Conservation (phyloP, 2,888 invertebrate genomes). For the Therioaphis trifolii region DNA sequence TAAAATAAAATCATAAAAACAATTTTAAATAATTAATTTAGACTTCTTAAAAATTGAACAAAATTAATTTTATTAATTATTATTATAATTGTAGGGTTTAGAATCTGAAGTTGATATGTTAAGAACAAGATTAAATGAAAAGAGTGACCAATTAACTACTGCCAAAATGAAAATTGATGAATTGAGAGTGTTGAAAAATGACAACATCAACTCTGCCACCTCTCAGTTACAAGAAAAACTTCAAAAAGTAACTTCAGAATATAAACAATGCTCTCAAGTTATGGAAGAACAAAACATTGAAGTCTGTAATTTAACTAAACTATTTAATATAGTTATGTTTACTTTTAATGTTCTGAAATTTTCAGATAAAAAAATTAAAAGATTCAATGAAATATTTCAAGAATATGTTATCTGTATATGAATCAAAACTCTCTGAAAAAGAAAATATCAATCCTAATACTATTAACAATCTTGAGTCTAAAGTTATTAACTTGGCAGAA, state of each 20-base stretch:
- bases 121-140: conserved; percentile 46
- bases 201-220: conserved; percentile 34
- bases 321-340: background rate
- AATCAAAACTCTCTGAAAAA: conserved; percentile 49
- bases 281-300: conserved; percentile 49
- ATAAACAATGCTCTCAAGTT: conserved; percentile 17
- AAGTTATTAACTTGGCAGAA: conserved; percentile 40
- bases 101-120: conserved; percentile 48
- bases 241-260: conserved; percentile 14
- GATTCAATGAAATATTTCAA: conserved; percentile 45
- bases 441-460: conserved; percentile 47
- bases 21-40: background rate
- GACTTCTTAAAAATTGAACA: background rate
- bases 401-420: conserved; percentile 29
- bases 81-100: conserved; percentile 20
- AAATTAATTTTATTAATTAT: too few relatives aligned
- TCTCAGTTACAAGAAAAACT: conserved; percentile 36
- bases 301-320: background rate
- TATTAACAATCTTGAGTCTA: conserved; percentile 48
- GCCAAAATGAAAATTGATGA: conserved; percentile 60
- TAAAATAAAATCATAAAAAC: conserved; percentile 13
- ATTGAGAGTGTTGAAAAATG: conserved; percentile 49
- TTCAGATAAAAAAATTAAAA: conserved; percentile 46
- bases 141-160: conserved; percentile 49
- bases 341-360: background rate